These are phyloP conservation scores for Anser brachyrhynchus DNA, from an alignment of 2,113 vertebrate genomes.

Conservation along the genomic window DNA sequence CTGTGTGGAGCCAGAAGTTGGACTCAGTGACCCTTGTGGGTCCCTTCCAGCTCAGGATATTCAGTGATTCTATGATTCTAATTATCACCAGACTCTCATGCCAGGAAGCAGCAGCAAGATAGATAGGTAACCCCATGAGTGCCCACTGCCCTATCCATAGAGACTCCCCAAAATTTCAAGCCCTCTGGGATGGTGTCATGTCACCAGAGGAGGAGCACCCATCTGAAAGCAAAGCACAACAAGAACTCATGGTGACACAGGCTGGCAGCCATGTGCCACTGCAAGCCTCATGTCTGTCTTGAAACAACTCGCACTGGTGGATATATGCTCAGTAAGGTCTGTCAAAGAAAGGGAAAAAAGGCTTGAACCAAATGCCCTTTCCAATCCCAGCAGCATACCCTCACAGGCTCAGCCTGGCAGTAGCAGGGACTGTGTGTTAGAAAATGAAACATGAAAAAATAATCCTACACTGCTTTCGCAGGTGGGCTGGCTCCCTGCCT, in stretches of 20 bases:
- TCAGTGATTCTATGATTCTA: no score
- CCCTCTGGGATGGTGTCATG: not conserved
- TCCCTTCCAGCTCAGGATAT: no score
- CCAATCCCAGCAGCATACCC: not conserved
- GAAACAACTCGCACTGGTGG: no score
- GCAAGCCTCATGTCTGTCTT: accelerated
- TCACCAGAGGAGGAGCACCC: not conserved
- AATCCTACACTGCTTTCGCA: not conserved
- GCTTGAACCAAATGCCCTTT: accelerated
- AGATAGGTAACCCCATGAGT: not conserved
- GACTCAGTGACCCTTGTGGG: no score
- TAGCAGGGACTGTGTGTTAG: not conserved
- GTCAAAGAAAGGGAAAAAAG: not conserved
- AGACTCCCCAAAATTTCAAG: not conserved
- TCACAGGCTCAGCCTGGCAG: not conserved
- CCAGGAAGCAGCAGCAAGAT: not conserved
- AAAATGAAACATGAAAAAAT: not conserved
- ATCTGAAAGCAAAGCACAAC: not conserved
- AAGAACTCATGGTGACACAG: accelerated
- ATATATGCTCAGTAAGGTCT: accelerated
- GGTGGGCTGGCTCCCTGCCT: not conserved
- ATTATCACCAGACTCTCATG: not conserved
- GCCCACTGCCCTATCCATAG: not conserved
- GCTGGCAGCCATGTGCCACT: not conserved
- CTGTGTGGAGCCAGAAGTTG: no score